Evolutionary conservation across 1,140 invertebrate species (phyloP), one percentile per base, ranked within the genome.

Genomic region (Pogonomyrmex barbatus): DNA sequence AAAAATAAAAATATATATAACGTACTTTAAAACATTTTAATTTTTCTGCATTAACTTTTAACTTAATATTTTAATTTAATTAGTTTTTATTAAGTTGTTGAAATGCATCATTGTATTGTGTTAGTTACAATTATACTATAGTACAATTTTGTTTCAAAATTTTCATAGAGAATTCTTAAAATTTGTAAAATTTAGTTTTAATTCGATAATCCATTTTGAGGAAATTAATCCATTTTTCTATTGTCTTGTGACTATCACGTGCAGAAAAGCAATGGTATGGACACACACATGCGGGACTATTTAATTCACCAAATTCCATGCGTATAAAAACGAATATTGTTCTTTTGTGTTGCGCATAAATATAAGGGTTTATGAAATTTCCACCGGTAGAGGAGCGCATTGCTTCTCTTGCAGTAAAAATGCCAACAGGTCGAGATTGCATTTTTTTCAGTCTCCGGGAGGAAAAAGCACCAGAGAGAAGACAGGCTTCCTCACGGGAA

Each of bases 281-380:
- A 73, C 54, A 45, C 36, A 17, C 63, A 56, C 50, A 70, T 56
- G 65, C 62, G 30, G 8, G 24, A 17, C 33, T 39, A 83, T 60
- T 75, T 83, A 83, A 83, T 83, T 83, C 75, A 60, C 30, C 68
- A 14, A 73, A 83, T 81, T 81, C 50, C 63, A 47, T 5, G 52
- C 42, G 24, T 47, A 50, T 24, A 83, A 12, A 45, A 54, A 50
- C 56, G 50, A 83, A 75, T 75, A 54, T 42, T 83, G n/a, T 75
- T 83, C 30, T 83, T 83, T 75, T 83, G 45, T 54, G 56, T 73
- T 12, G 54, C 54, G 42, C 42, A 58, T 83, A 73, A 83, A 73
- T 83, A 83, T 62, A 73, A 60, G 68, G 54, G 42, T 83, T 82
- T 83, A 75, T 83, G 68, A 83, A 73, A 73, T 83, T 82, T 83